phyloP scores from a whole-genome alignment of 2,797 vertebrate species.

The Catamblyrhynchus diadema region DNA sequence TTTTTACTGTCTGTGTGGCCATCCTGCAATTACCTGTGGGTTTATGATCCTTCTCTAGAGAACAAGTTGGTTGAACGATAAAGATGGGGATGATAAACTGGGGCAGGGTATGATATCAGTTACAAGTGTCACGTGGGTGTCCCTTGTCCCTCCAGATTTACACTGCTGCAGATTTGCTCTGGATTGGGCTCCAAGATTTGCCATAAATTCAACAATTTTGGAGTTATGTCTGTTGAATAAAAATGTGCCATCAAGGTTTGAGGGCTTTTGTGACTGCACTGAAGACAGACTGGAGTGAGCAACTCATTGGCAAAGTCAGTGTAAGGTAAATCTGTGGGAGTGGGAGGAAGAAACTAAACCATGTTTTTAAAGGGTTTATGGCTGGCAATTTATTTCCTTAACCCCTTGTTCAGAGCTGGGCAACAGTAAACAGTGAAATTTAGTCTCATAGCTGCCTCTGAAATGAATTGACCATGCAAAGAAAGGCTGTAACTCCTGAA shows the following conservation, averaged over 20 bases:
- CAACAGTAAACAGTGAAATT: slow-evolving; percentile 2
- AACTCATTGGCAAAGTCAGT: neutral
- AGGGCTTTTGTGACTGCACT: neutral
- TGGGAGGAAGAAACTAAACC: neutral
- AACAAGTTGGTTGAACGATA: slow-evolving; percentile 19
- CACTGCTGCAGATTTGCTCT: neutral
- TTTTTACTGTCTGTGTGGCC: slow-evolving; percentile 65
- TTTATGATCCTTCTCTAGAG: slow-evolving; percentile 58
- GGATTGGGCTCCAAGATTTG: neutral
- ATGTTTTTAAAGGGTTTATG: slow-evolving; percentile 23
- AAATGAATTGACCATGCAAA: neutral
- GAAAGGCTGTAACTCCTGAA: neutral
- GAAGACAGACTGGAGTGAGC: neutral
- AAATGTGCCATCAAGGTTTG: neutral
- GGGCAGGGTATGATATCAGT: slow-evolving; percentile 27
- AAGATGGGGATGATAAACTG: slow-evolving; percentile 47
- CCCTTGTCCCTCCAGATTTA: slow-evolving; percentile 8
- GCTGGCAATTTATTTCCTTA: slow-evolving; percentile 30
- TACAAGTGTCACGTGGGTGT: neutral
- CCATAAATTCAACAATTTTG: neutral
- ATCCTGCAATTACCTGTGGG: slow-evolving; percentile 60
- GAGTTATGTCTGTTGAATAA: neutral
- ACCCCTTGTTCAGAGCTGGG: neutral
- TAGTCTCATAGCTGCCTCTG: neutral
- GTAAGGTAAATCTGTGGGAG: neutral